These are phyloP conservation scores for Dicranocentrus wangi DNA, from an alignment of 2,888 invertebrate genomes.

Conservation along the genomic window DNA sequence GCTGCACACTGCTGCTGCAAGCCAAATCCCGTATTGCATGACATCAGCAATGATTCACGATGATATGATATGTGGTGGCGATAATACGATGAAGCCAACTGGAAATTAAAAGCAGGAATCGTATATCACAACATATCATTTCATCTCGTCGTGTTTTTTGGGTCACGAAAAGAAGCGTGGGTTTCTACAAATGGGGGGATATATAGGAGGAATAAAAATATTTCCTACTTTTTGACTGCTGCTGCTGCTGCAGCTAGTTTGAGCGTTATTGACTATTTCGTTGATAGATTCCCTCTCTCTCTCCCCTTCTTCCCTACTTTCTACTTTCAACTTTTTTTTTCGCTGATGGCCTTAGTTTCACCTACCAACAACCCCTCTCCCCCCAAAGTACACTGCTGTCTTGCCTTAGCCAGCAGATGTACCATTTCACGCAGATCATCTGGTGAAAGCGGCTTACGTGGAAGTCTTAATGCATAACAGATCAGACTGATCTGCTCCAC, in stretches of 20 bases:
- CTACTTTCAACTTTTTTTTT: background rate
- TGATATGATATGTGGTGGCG: conserved; percentile 20
- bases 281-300: background rate
- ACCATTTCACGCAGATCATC: conserved; percentile 63
- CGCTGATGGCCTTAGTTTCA: conserved; percentile 9
- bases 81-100: conserved; percentile 44
- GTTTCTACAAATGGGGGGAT: conserved; percentile 11
- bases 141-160: conserved; percentile 35
- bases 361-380: no score
- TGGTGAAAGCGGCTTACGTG: conserved; percentile 61
- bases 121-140: conserved; percentile 49
- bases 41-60: conserved; percentile 34
- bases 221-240: background rate
- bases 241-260: no score
- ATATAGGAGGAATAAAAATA: background rate
- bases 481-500: conserved; percentile 10
- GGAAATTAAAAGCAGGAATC: conserved; percentile 55
- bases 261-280: no score
- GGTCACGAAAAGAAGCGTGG: conserved; percentile 41
- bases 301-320: background rate
- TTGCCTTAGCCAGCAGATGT: conserved; percentile 47
- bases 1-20: no score
- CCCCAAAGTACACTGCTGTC: no score
- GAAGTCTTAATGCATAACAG: conserved; percentile 50
- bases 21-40: conserved; percentile 41